Evolutionary conservation across 2,888 invertebrate genomes (phyloP), one percentile per base, ranked within the genome.

Genomic region (Napeogenes sylphis): DNA sequence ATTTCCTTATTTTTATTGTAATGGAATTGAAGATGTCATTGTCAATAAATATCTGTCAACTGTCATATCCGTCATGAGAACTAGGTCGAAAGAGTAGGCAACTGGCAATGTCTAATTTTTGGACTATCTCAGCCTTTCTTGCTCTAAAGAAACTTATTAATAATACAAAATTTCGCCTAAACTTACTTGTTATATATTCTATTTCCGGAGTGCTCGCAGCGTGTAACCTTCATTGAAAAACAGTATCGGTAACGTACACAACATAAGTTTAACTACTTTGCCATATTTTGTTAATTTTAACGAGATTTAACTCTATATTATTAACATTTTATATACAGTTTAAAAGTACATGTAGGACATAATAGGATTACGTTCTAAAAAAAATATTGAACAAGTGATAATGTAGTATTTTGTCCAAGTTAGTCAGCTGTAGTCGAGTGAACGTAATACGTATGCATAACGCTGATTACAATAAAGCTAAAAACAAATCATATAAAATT

Each of bases 221-320:
- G 67, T 75, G 74, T 72, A 80, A 79, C 76, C 81, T 82, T 76
- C 72, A 78, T 70, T 73, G 68, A 75, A 73, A 77, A 76, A 70
- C 71, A 77, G 77, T 80, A 73, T 81, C 84, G 83, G 87, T 86
- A 85, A 78, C 82, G 75, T 76, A 76, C 75, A 74, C 75, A 72
- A 68, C 78, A 75, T 70, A 75, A 78, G 79, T 81, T 75, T 75
- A 79, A 30, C 78, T 80, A 76, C 78, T 83, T 87, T 88, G 87
- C 89, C 89, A 89, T 90, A 90, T 89, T 90, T 89, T 84, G 76
- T 77, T 77, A 73, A 81, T 81, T 88, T 82, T 73, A 81, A 81
- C 82, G 81, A 82, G 81, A 82, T 78, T 81, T 80, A 78, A 73
- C 57, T 69, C 68, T 69, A 77, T 68, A 75, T 77, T 59, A 59